These are phyloP conservation scores for Haliclona indistincta DNA, from an alignment of 37 sponge, comb jelly and placozoan species.

Conservation along the genomic window DNA sequence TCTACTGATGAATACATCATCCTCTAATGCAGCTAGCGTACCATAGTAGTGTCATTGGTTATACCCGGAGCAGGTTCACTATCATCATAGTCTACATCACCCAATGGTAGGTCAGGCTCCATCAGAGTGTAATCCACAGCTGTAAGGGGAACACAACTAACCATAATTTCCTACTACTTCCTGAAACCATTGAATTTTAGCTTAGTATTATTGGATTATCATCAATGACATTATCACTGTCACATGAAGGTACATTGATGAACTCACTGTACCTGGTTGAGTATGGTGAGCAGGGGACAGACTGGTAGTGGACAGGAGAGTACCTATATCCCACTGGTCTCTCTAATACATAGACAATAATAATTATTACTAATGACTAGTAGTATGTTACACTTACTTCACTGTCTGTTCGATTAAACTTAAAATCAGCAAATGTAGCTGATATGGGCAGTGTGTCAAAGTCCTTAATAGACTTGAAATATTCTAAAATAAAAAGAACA, in stretches of 20 bases:
- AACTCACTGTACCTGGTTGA: neutral
- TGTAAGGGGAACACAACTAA: neutral
- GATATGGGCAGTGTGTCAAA: conserved; percentile 10
- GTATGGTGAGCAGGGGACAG: neutral
- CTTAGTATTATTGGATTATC: too few species aligned
- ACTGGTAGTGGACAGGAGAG: neutral
- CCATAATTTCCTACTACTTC: neutral
- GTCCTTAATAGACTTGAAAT: neutral
- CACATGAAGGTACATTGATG: too few species aligned
- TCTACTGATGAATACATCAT: too few species aligned
- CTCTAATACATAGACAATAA: neutral
- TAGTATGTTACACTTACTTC: neutral
- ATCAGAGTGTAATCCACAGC: conserved; percentile 1
- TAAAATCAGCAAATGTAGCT: conserved; percentile 47
- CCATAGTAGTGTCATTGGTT: too few species aligned
- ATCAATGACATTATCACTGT: too few species aligned
- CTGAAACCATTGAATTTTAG: too few species aligned
- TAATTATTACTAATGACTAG: too few species aligned
- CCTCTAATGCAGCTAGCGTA: too few species aligned
- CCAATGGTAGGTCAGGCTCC: neutral
- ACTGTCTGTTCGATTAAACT: conserved; percentile 12
- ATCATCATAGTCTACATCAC: neutral
- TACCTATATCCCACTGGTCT: neutral
- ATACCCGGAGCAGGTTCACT: neutral
- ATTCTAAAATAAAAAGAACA: neutral